Base-by-base conservation (phyloP, 64 coral and sea anemone species). In the Porites lutea region DNA sequence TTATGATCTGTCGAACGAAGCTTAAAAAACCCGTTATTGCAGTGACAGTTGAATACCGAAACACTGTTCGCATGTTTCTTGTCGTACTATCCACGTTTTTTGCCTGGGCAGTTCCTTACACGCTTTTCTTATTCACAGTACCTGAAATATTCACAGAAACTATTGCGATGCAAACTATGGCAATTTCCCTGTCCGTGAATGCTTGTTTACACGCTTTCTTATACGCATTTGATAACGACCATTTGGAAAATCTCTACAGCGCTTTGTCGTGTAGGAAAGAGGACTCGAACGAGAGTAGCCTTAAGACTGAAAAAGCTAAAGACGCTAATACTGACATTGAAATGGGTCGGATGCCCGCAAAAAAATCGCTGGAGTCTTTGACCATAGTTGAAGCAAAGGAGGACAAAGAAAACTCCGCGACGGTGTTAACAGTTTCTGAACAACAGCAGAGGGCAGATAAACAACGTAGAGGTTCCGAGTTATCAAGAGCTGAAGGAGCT, bases 161-260 rank as follows among this genome's bases (percentile, higher is more conserved):
- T 6, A 72, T 90, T 15, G 91, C 95, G 8, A 97, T 93, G 88
- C 92, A 93, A 21, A 91, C 88, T 1, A 77, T 94, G 78, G 93
- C 95, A 52, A 94, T 97, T 62, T 86, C 95, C 5, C 54, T 97
- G 53, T 86, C 95, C 48, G 22, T 97, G 27, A 97, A 97, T 59
- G 88, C 95, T 22, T 97, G 95, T 57, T 79, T 97, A 37, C 95
- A 97, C 50, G 89, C 95, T 9, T 97, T 97, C 89, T 70, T 97
- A 47, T 97, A 94, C 81, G 79, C 95, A 11, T 97, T 94, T 6
- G 95, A 97, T 50, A 97, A 97, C 63, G 95, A 97, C 45, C 65
- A 94, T 69, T 45, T 97, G 10, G 95, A 94, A 68, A 91, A 94
- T 74, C 91, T 97, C 0, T 97, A 97, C 68, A 91, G 88, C 22